Evolutionary conservation across 35 echinoderm and acorn worm genomes (phyloP).

Genomic region (Ptychodera flava): DNA sequence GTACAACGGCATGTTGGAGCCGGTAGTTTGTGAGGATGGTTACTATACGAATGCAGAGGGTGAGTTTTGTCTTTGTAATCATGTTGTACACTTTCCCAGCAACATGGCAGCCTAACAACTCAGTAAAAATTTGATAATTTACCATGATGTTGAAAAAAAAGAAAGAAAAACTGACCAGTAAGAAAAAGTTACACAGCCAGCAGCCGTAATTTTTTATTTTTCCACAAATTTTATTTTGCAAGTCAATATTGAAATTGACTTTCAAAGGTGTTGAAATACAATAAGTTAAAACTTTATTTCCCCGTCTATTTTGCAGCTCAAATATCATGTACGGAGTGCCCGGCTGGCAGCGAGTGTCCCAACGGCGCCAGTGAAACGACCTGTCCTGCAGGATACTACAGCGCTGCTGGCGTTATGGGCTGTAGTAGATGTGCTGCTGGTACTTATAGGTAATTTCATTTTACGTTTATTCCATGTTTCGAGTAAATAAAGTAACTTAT

Average conservation of each 20-base stretch:
- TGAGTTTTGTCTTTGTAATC: too few species aligned
- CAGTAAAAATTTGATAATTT: too few species aligned
- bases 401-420: constrained; percentile 56
- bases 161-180: too few species aligned
- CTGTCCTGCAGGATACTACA: constrained; percentile 61
- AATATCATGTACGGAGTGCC: constrained; percentile 57
- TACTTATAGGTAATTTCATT: constrained; percentile 67
- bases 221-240: too few species aligned
- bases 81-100: too few species aligned
- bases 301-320: constrained; percentile 29
- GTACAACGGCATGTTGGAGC: constrained; percentile 42
- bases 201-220: too few species aligned
- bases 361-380: constrained; percentile 51
- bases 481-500: neutral
- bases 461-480: neutral
- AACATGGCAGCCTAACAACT: too few species aligned
- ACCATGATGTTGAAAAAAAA: too few species aligned
- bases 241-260: too few species aligned
- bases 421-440: constrained; percentile 65
- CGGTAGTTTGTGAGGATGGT: constrained; percentile 62
- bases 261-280: too few species aligned
- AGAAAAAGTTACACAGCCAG: too few species aligned
- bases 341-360: constrained; percentile 59
- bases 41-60: constrained; percentile 76
- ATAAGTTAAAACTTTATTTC: too few species aligned